Evolutionary conservation across 2,113 vertebrate genomes (phyloP).

Genomic region (Emydocephalus ijimae): DNA sequence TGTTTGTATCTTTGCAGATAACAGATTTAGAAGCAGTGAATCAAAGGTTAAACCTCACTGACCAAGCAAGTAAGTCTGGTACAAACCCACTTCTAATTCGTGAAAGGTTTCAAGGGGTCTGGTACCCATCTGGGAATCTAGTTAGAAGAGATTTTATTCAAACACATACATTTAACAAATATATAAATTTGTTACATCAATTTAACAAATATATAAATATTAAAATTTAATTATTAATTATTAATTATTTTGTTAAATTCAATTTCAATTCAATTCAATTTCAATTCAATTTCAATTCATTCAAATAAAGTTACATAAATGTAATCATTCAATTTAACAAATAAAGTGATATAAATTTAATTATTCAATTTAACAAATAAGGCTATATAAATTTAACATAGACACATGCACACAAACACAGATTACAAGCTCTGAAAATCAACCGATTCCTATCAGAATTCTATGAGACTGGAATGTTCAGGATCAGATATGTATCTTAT

Average conservation of each 20-base stretch:
- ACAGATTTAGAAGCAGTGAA: neutral
- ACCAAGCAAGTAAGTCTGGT: conserved; percentile 66
- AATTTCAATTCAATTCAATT: too few relatives aligned
- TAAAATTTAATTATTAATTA: neutral
- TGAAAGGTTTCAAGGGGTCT: neutral
- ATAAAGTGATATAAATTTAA: neutral
- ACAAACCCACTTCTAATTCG: neutral
- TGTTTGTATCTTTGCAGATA: conserved; percentile 54
- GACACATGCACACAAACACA: neutral
- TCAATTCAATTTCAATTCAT: too few relatives aligned
- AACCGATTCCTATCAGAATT: neutral
- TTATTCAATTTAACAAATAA: neutral
- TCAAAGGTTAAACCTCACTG: conserved; percentile 63
- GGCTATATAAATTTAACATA: neutral
- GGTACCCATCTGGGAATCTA: neutral
- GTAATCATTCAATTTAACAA: neutral
- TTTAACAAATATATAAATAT: neutral
- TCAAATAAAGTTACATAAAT: neutral
- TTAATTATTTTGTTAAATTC: too few relatives aligned
- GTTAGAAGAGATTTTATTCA: neutral
- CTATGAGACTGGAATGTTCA: neutral
- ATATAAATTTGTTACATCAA: neutral
- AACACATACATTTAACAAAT: neutral
- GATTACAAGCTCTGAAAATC: neutral
- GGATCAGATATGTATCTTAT: neutral